Percentiles rank a stretch among this genome's conserved stretches.
These are phyloP conservation scores for Chloropsis hardwickii DNA, from an alignment of 2,113 vertebrate genomes.

Conservation along the genomic window DNA sequence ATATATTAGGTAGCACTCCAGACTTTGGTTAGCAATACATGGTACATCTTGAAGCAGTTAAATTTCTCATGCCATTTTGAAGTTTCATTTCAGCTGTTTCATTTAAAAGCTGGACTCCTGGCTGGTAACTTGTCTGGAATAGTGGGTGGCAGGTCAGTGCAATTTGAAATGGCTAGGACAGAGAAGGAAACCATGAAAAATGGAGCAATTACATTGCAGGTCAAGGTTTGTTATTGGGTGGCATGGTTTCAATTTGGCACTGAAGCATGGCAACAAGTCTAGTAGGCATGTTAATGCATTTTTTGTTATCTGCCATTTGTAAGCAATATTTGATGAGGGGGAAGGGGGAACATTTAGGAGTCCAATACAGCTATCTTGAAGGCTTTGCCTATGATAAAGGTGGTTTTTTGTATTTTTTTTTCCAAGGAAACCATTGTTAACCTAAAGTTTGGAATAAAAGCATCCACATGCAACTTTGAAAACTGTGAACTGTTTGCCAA, in stretches of 20 bases:
- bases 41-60: slow-evolving; percentile 30
- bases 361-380: neutral
- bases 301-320: neutral
- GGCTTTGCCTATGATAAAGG: neutral
- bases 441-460: neutral
- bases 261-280: slow-evolving; percentile 12
- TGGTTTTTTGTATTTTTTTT: neutral
- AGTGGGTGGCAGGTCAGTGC: slow-evolving; percentile 26
- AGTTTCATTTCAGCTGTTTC: neutral
- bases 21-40: slow-evolving; percentile 14
- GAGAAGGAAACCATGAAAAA: slow-evolving; percentile 56
- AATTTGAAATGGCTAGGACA: slow-evolving; percentile 36
- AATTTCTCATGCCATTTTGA: neutral
- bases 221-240: slow-evolving; percentile 56
- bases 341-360: neutral
- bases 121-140: slow-evolving; percentile 25
- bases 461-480: neutral
- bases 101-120: slow-evolving; percentile 14
- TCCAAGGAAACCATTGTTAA: neutral
- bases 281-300: neutral
- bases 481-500: slow-evolving; percentile 17
- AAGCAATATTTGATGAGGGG: neutral
- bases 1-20: slow-evolving; percentile 61
- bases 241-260: slow-evolving; percentile 57
- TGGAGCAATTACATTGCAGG: slow-evolving; percentile 43